Base-by-base conservation (phyloP, 2,113 vertebrate genomes). In the Anas platyrhynchos region DNA sequence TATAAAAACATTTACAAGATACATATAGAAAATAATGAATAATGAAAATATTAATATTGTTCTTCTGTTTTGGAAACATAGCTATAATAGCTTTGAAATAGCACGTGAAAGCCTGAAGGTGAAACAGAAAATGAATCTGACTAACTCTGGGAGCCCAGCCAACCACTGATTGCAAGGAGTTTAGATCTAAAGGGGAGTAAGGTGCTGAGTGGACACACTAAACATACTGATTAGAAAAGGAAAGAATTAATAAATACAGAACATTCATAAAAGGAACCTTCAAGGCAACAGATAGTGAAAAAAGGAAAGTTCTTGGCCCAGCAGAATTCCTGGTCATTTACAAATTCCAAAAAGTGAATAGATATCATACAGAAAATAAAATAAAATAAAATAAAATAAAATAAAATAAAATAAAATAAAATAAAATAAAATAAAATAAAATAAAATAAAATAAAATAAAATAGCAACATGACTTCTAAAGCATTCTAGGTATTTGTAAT, bases 171-270 rank as follows among this genome's bases (percentile, higher is more conserved):
- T 96, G 83, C 76, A 88, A 73, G 43, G 58, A 93, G 32, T 78
- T 94, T 81, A 90, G 76, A 92, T 93, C 83, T 96, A 78, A 84
- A 36, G 54, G 68, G 48, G 65, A 92, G 77, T 86, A 88, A 90
- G 86, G 93, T 95, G 93, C 66, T 91, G 94, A 96, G 80, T 96
- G 83, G 90, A 76, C 77, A 62, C 90, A 61, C 73, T 92, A 96
- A 96, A 94, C 88, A 96, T 16, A 92, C 58, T 96, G 92, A 96
- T 96, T 97, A 88, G 80, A 86, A 90, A 91, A 90, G 94, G 93
- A 96, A 97, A 95, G 83, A 58, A 95, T 96, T 96, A 95, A 97
- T 96, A 96, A 95, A 95, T 91, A 95, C 7, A 26, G 61, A 94
- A 54, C 21, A 58, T 88, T 78, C 80, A 79, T 84, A 90, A 90